Base-by-base conservation (phyloP, 2,888 invertebrate genomes). In the Zhuqinia jingwanae region DNA sequence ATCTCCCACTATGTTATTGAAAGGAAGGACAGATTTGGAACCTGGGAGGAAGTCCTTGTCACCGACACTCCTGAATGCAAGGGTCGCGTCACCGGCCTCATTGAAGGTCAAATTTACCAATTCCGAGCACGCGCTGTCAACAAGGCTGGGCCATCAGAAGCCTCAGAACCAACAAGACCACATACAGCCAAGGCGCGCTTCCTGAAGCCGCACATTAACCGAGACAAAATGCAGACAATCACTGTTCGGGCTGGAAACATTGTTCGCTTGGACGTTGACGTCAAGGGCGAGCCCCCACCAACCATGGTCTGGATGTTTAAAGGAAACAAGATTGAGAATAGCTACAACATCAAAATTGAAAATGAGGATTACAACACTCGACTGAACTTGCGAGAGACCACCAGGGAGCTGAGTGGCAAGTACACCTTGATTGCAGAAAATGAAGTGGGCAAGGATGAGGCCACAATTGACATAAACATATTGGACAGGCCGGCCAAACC, bases 211-310 rank as follows among this genome's bases (percentile, higher is more conserved):
- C 96, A 97, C 92, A 99, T 99, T 92, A 98, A 99, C 93, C 95
- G 93, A 96, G 96, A 91, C 94, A 99, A 58, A 93, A 94, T 99
- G 90, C 95, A 96, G 89, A 96, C 96, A 92, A 94, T 99, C 89
- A 96, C 98, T 50, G 95, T 99, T 68, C 99, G 99, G 93, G 98
- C 98, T 92, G 98, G 98, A 50, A 98, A 99, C 93, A 95, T 97
- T 0, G 96, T 99, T 91, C 95, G 96, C 89, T 96, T 96, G 92
- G 98, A 99, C 91, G 97, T 99, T 90, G 97, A 97, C 92, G 99
- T 96, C 92, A 97, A 97, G 88, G 99, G 99, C 92, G 99, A 99
- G 92, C 99, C 99, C 1, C 97, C 97, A 91, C 99, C 99, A 0
- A 96, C 96, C 91, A 97, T 97, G 36, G 95, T 95, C 91, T 99